These are phyloP conservation scores for Caenorhabditis virilis DNA, from an alignment of 2,888 invertebrate species.

Conservation along the genomic window DNA sequence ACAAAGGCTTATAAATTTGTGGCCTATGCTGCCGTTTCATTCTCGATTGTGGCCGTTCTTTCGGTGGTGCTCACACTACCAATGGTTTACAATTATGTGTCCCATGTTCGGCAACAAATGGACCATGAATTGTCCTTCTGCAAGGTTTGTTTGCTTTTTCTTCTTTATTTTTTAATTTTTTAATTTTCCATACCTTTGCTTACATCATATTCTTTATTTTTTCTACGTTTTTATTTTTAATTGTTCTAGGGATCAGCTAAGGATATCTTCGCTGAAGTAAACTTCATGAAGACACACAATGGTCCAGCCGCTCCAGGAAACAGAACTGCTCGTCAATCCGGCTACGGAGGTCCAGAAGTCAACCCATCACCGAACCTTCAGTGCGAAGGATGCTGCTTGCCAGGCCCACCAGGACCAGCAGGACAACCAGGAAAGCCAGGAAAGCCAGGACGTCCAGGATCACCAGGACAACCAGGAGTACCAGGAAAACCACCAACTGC, in stretches of 20 bases:
- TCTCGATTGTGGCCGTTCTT: conserved; percentile 57
- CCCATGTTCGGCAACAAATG: conserved; percentile 50
- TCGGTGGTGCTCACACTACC: conserved; percentile 57
- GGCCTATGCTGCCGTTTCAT: conserved; percentile 57
- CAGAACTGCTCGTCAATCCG: conserved; percentile 59
- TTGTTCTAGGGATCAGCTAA: conserved; percentile 62
- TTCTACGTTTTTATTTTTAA: conserved; percentile 1
- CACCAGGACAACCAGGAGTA: conserved; percentile 55
- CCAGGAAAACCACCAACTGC: conserved; percentile 51
- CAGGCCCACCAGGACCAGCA: conserved; percentile 65
- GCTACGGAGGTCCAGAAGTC: conserved; percentile 47
- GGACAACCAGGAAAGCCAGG: conserved; percentile 55
- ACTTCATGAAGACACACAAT: conserved; percentile 56
- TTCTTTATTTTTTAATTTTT: conserved; percentile 3
- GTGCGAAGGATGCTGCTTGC: conserved; percentile 59
- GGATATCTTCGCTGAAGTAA: conserved; percentile 64
- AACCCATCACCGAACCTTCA: conserved; percentile 51
- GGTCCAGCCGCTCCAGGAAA: conserved; percentile 53
- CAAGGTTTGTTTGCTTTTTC: conserved; percentile 30
- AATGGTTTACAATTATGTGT: conserved; percentile 57
- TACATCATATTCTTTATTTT: conserved; percentile 1
- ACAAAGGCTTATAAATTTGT: conserved; percentile 61
- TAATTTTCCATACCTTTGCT: not conserved
- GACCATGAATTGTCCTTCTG: conserved; percentile 49
- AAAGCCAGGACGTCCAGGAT: conserved; percentile 60